These are phyloP conservation scores for Craterocephalus amniculus DNA, from an alignment of 2,797 vertebrate genomes.

Conservation along the genomic window DNA sequence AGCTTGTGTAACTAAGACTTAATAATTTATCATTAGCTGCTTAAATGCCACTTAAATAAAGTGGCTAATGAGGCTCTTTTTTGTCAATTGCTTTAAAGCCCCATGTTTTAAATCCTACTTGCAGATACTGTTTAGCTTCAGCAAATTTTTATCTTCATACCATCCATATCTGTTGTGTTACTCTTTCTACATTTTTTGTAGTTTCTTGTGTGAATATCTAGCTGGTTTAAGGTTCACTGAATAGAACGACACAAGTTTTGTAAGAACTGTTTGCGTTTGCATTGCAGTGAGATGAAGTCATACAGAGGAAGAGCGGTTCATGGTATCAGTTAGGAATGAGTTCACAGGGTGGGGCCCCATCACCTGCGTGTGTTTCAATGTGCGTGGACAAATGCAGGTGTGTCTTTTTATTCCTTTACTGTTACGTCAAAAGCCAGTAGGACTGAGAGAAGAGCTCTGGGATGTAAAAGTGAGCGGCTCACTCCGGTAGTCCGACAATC, in stretches of 20 bases:
- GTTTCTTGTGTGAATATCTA: neutral
- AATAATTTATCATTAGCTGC: neutral
- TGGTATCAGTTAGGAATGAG: slow-evolving; percentile 5
- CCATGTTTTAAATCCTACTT: neutral
- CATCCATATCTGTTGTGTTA: neutral
- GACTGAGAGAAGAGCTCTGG: neutral
- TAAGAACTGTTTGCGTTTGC: slow-evolving; percentile 37
- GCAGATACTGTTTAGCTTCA: neutral
- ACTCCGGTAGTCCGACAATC: neutral
- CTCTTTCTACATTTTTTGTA: neutral
- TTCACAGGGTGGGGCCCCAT: neutral
- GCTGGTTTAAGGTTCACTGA: slow-evolving; percentile 5
- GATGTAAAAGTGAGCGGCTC: slow-evolving; percentile 3
- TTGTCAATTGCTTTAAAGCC: neutral
- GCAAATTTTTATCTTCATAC: too few relatives aligned
- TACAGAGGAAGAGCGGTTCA: slow-evolving; percentile 12
- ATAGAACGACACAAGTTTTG: slow-evolving; percentile 17
- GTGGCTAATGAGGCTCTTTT: neutral
- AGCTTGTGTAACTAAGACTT: neutral
- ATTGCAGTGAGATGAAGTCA: slow-evolving; percentile 12
- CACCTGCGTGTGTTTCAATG: slow-evolving; percentile 7
- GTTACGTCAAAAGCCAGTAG: slow-evolving; percentile 5
- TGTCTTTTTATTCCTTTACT: slow-evolving; percentile 18
- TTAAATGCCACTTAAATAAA: neutral
- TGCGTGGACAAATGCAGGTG: slow-evolving; percentile 13